Evolutionary conservation across 1,140 invertebrate genomes (phyloP).

Genomic region (Acromyrmex charruanus): DNA sequence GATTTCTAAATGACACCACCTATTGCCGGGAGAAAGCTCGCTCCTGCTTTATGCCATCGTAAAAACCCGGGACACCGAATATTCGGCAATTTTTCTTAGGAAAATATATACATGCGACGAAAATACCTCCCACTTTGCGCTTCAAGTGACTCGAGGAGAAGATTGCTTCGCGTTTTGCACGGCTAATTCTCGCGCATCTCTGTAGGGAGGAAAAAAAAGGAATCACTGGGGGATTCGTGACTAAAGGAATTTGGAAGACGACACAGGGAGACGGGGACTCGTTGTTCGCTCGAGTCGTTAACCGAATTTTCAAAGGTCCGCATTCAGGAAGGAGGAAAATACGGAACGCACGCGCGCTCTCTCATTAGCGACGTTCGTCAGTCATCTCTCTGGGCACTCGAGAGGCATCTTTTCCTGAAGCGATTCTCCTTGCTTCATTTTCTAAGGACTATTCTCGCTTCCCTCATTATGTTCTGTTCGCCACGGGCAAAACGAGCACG

Average conservation of each 20-base stretch:
- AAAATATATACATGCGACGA: background rate
- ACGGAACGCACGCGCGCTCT: slow-evolving; percentile 12
- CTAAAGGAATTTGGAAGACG: slow-evolving; percentile 11
- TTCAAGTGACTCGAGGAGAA: background rate
- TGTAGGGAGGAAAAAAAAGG: background rate
- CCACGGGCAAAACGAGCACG: slow-evolving; percentile 60
- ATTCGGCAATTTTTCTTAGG: slow-evolving; percentile 8
- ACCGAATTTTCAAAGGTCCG: slow-evolving; percentile 61
- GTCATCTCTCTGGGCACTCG: slow-evolving; percentile 71
- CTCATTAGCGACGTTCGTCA: slow-evolving; percentile 82
- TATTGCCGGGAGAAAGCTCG: background rate
- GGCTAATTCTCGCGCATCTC: slow-evolving; percentile 9
- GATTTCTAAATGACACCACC: slow-evolving; percentile 28
- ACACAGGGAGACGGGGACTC: background rate
- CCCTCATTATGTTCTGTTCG: slow-evolving; percentile 73
- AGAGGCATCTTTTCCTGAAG: slow-evolving; percentile 36
- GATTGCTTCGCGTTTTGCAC: slow-evolving; percentile 1
- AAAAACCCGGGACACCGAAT: background rate
- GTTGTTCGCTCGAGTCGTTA: slow-evolving; percentile 67
- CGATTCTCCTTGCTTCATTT: slow-evolving; percentile 70
- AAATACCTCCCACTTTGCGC: slow-evolving; percentile 14
- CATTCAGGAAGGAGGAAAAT: slow-evolving; percentile 59
- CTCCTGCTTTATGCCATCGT: slow-evolving; percentile 1
- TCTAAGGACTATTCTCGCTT: slow-evolving; percentile 78
- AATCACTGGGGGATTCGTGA: background rate